phyloP scores from a whole-genome alignment of 2,888 invertebrate genomes.

The Cloeon dipterum region DNA sequence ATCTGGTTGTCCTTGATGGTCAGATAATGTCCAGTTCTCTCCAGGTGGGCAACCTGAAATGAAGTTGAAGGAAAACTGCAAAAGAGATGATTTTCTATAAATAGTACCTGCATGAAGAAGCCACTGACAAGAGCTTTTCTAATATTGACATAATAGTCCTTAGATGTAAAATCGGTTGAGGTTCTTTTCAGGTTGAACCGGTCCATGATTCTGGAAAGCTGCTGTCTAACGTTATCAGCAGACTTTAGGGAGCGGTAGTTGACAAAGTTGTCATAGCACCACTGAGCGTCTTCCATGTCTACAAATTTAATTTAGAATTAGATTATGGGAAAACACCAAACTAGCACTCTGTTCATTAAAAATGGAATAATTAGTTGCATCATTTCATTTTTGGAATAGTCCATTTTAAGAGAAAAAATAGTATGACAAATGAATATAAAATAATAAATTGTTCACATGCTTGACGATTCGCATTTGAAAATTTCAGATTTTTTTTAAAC shows the following conservation, averaged over 20 bases:
- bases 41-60: conserved; percentile 84
- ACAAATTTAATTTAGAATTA: conserved; percentile 5
- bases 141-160: conserved; percentile 98
- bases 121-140: conserved; percentile 95
- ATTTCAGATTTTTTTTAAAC: no score
- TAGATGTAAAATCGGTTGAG: conserved; percentile 94
- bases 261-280: conserved; percentile 99
- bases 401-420: no score
- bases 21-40: conserved; percentile 91
- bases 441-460: no score
- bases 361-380: no score
- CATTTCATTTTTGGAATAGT: no score
- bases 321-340: no score
- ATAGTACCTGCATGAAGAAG: conserved; percentile 92
- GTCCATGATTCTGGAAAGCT: conserved; percentile 96
- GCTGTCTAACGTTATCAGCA: conserved; percentile 94
- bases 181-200: conserved; percentile 79
- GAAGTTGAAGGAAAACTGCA: no score
- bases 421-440: no score
- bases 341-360: no score
- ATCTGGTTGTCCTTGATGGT: conserved; percentile 99
- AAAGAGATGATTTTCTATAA: background rate
- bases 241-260: conserved; percentile 96
- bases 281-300: conserved; percentile 96
- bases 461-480: no score